phyloP scores from a whole-genome alignment of 2,113 vertebrate genomes.

The Notothenia rossii region DNA sequence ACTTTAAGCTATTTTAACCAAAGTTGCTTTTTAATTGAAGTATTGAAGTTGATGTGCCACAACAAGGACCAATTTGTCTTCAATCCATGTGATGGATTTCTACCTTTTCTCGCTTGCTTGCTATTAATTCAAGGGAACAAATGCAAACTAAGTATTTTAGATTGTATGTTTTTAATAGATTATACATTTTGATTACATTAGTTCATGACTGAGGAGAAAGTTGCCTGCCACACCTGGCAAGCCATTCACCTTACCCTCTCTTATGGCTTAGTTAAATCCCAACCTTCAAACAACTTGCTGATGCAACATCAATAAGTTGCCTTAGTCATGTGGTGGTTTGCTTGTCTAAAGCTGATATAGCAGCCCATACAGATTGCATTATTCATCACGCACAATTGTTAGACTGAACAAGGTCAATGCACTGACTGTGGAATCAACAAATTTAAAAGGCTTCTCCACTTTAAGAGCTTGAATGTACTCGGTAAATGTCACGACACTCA shows the following conservation, averaged over 20 bases:
- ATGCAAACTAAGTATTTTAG: not conserved
- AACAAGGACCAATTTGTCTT: not conserved
- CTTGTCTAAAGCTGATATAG: conserved; percentile 11
- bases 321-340: not conserved
- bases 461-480: conserved; percentile 39
- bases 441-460: conserved; percentile 34
- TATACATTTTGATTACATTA: not conserved
- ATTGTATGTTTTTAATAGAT: not conserved
- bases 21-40: no score
- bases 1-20: no score
- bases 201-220: not conserved
- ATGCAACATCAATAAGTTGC: not conserved
- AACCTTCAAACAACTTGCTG: not conserved
- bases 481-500: conserved; percentile 61
- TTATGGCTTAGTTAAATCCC: not conserved
- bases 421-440: conserved; percentile 14
- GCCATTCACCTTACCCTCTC: not conserved
- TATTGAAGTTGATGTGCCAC: no score
- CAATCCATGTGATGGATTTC: not conserved
- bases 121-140: not conserved
- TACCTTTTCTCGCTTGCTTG: not conserved
- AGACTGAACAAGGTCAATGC: conserved; percentile 41
- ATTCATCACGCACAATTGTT: conserved; percentile 36
- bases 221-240: not conserved
- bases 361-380: conserved; percentile 14